Evolutionary conservation across 2,888 invertebrate species (phyloP).

Genomic region (Agrilus mali): DNA sequence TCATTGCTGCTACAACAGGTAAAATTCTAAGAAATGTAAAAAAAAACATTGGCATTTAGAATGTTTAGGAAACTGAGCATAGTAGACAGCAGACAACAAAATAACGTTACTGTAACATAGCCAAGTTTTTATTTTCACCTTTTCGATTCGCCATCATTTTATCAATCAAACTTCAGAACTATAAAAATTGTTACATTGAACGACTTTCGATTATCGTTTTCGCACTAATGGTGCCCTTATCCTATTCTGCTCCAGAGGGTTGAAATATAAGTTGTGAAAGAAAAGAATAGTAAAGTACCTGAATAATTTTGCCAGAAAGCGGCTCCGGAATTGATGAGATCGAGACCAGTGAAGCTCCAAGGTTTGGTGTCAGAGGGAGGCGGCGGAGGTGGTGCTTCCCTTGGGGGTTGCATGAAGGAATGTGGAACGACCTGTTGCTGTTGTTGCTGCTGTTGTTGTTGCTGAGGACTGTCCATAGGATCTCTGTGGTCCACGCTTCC

Average conservation of each 20-base stretch:
- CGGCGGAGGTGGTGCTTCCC: constrained; percentile 33
- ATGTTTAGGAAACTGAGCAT: too few species aligned
- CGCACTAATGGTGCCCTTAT: background rate
- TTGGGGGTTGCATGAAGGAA: constrained; percentile 25
- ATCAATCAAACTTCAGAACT: too few species aligned
- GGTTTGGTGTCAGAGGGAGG: constrained; percentile 43
- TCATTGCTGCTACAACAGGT: too few species aligned
- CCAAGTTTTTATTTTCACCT: too few species aligned
- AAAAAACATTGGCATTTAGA: too few species aligned
- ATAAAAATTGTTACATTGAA: too few species aligned
- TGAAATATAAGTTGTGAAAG: background rate
- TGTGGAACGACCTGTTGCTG: constrained; percentile 29
- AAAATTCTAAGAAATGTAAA: too few species aligned
- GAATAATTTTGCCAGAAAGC: constrained; percentile 90
- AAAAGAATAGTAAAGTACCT: constrained; percentile 42
- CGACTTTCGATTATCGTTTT: too few species aligned
- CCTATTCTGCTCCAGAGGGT: too few species aligned
- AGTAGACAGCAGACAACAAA: too few species aligned
- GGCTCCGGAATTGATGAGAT: constrained; percentile 73
- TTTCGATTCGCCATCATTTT: too few species aligned
- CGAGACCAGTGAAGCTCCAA: constrained; percentile 60
- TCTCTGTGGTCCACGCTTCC: constrained; percentile 14
- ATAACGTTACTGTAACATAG: too few species aligned
- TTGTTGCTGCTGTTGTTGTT: constrained; percentile 22
- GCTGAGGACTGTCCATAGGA: constrained; percentile 20